These are phyloP conservation scores for Bos taurus DNA, from an alignment of 2,113 vertebrate genomes.

Conservation along the genomic window ARS-UCD2.0 NC_037334.1:39494501-39495000, in stretches of 20 bases:
- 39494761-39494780: not conserved
- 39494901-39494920: not conserved
- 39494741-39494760: not conserved
- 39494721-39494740: not conserved
- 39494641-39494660: not conserved
- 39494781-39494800: not conserved
- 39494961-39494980: not conserved
- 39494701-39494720: not conserved
- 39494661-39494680: not conserved
- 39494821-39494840: no score
- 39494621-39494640: not conserved
- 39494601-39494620: not conserved
- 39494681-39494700: not conserved
- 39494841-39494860: not conserved
- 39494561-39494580: not conserved
- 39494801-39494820: no score
- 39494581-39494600: accelerated
- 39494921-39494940: not conserved
- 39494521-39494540: not conserved
- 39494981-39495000: no score
- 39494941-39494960: not conserved
- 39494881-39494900: not conserved
- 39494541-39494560: not conserved
- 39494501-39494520: accelerated
- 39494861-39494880: not conserved